phyloP scores from a whole-genome alignment of 2,888 invertebrate genomes.

The Drosophila mulleri region DNA sequence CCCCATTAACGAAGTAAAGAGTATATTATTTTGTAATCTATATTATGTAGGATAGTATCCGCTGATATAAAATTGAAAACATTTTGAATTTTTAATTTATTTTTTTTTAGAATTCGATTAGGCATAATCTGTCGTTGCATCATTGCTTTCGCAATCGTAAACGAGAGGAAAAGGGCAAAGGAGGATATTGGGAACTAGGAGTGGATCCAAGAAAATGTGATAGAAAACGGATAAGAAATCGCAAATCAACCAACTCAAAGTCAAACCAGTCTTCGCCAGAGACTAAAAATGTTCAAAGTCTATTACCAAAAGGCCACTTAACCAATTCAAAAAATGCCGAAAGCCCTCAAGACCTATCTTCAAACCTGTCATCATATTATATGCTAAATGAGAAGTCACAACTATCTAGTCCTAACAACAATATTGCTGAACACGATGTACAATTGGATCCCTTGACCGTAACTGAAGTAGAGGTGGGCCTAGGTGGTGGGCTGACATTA shows the following conservation, averaged over 20 bases:
- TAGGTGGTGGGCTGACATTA: slow-evolving; percentile 16
- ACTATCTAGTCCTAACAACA: background rate
- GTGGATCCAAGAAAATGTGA: slow-evolving; percentile 84
- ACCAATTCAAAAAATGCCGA: background rate
- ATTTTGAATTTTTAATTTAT: background rate
- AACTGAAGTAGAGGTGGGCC: slow-evolving; percentile 22
- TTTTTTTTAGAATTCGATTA: slow-evolving; percentile 83
- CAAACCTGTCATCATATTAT: background rate
- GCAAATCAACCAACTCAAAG: slow-evolving; percentile 57
- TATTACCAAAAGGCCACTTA: background rate
- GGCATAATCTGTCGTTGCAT: slow-evolving; percentile 84
- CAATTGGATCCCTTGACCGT: slow-evolving; percentile 5
- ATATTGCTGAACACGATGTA: background rate
- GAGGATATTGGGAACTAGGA: slow-evolving; percentile 85
- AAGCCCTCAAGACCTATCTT: background rate
- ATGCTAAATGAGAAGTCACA: slow-evolving; percentile 5
- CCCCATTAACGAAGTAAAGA: no score
- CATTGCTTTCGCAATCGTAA: slow-evolving; percentile 84
- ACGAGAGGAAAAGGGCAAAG: slow-evolving; percentile 85
- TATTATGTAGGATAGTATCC: no score
- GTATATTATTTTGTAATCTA: no score
- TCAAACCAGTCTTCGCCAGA: slow-evolving; percentile 5
- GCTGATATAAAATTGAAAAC: background rate
- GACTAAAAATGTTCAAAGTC: background rate
- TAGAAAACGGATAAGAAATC: slow-evolving; percentile 83